Base-by-base conservation (phyloP, 2,797 vertebrate genomes). In the Pangasius krempfi region DNA sequence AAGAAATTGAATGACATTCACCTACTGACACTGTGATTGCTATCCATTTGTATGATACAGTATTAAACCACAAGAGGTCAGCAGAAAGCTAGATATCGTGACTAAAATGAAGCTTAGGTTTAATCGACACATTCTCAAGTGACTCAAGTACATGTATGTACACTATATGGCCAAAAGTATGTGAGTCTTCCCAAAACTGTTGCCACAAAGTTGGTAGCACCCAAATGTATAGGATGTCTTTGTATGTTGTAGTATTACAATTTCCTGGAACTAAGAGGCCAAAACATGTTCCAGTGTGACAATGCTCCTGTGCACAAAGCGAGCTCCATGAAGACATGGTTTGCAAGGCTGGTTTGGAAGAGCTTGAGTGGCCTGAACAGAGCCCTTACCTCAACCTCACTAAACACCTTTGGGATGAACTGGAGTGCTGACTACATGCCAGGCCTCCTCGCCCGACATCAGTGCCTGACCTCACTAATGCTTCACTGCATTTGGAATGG, bases 41-140 rank as follows among this genome's bases (percentile, higher is more conserved):
- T 25, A 10, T 62, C 33, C 0, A 37, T 56, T 25, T 56, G 25
- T 30, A 25, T 88, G 25, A 27, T 47, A 4, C n/a, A 33, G 13
- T 40, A 86, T 60, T 84, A 37, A 81, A 75, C 47, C 88, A 91
- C 80, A 33, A 87, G 81, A 47, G 78, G 90, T 70, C 89, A 88
- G 90, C 27, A 91, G 12, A 89, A 64, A n/a, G 58, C 60, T 66
- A 84, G 62, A n/a, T 4, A 64, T 62, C 13, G n/a, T 18, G 78
- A 62, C 37, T 47, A 83, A 47, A 47, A 64, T 5, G 1, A 83
- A 44, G 7, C 25, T 47, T 47, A 5, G 60, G 4, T 84, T 47
- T 44, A 66, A 68, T 30, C 12, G 7, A 30, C 40, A 16, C 47
- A 84, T 84, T 84, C 25, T 83, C 7, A 66, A n/a, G 12, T 50